Evolutionary conservation across 1,140 invertebrate genomes (phyloP).

Genomic region (Cydia amplana): DNA sequence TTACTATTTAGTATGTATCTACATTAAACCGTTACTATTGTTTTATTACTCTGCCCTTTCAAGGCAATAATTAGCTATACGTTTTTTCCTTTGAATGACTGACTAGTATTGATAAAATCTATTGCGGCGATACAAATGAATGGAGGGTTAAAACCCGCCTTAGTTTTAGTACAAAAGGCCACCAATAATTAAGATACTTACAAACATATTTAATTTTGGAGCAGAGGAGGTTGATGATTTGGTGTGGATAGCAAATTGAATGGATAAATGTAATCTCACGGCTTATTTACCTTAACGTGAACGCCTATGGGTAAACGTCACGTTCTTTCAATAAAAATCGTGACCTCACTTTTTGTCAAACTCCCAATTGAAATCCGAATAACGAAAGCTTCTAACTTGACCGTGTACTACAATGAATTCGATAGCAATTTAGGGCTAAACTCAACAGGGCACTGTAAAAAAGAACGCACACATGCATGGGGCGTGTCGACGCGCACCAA

Average conservation of each 20-base stretch:
- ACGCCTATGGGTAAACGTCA: too few species aligned
- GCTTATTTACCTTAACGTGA: too few species aligned
- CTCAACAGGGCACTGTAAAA: constrained; percentile 29
- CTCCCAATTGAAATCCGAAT: constrained; percentile 30
- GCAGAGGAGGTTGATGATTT: too few species aligned
- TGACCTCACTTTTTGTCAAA: constrained; percentile 29
- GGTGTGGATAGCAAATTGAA: too few species aligned
- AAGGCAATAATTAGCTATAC: background rate
- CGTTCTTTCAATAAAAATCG: constrained; percentile 9
- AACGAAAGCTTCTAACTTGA: constrained; percentile 8
- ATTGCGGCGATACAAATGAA: too few species aligned
- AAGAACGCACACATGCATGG: constrained; percentile 55
- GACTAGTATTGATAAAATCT: background rate
- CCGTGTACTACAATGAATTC: constrained; percentile 21
- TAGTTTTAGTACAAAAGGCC: too few species aligned
- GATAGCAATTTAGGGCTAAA: constrained; percentile 36
- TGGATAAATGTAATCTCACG: background rate
- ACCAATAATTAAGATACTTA: too few species aligned
- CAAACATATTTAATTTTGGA: too few species aligned
- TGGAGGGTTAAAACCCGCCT: too few species aligned
- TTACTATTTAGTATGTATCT: background rate
- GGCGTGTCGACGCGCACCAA: constrained; percentile 62
- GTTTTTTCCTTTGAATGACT: background rate
- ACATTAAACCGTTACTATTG: background rate
- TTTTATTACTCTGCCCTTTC: background rate